phyloP scores from a whole-genome alignment of 2,888 invertebrate genomes.

The Lomographa bimaculata region DNA sequence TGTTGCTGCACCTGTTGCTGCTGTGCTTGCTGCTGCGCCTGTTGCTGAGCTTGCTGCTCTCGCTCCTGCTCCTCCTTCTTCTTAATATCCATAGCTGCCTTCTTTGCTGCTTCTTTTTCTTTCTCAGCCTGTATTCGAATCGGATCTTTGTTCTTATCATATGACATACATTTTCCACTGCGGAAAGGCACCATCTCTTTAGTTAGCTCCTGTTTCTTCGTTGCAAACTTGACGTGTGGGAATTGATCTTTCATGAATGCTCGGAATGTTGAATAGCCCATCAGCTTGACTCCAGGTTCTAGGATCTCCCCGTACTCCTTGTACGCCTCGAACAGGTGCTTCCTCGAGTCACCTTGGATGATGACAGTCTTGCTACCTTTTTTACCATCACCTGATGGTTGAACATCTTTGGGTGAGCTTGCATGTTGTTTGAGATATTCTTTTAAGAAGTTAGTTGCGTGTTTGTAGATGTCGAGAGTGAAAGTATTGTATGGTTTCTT shows the following conservation, averaged over 20 bases:
- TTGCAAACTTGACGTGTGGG: slow-evolving; percentile 89
- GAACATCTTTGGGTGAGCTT: slow-evolving; percentile 78
- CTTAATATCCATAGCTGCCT: slow-evolving; percentile 77
- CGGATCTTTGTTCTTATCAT: slow-evolving; percentile 80
- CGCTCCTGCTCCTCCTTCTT: slow-evolving; percentile 77
- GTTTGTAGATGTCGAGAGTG: slow-evolving; percentile 90
- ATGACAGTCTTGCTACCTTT: slow-evolving; percentile 77
- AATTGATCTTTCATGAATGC: slow-evolving; percentile 93
- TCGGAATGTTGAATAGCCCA: slow-evolving; percentile 92
- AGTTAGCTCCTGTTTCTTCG: slow-evolving; percentile 78
- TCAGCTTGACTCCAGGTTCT: slow-evolving; percentile 88
- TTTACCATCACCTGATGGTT: slow-evolving; percentile 76
- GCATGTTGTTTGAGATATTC: slow-evolving; percentile 88
- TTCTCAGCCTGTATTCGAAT: slow-evolving; percentile 76
- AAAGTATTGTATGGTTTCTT: slow-evolving; percentile 92
- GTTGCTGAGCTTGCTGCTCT: slow-evolving; percentile 55
- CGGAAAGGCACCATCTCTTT: slow-evolving; percentile 79
- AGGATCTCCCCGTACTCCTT: slow-evolving; percentile 88
- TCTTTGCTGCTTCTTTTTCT: slow-evolving; percentile 77
- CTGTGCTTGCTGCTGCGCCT: slow-evolving; percentile 51
- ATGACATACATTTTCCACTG: slow-evolving; percentile 80
- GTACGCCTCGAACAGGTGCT: slow-evolving; percentile 89
- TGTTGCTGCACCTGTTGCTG: slow-evolving; percentile 60
- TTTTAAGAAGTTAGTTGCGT: slow-evolving; percentile 90
- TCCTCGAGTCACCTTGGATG: slow-evolving; percentile 83